Conservation (phyloP, 2,797 vertebrate species). For the Eutrigla gurnardus region DNA sequence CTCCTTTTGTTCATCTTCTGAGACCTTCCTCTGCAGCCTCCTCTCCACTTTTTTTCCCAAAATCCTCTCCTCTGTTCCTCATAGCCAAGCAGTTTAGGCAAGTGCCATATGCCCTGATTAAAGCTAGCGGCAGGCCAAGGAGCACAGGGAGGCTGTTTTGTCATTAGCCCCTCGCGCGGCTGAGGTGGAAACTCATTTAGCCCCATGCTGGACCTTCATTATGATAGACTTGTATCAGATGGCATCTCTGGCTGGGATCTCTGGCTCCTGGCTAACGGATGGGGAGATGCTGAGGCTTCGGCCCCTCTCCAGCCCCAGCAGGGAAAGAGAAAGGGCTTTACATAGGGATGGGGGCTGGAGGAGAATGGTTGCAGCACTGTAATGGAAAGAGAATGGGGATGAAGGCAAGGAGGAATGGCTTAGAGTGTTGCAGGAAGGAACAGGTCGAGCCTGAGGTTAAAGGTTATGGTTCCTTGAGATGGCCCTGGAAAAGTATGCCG, state of each 20-base stretch:
- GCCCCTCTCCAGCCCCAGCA: slow-evolving; percentile 86
- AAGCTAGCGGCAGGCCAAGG: slow-evolving; percentile 88
- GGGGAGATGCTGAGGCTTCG: slow-evolving; percentile 83
- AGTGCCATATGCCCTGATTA: slow-evolving; percentile 96
- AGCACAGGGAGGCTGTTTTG: slow-evolving; percentile 92
- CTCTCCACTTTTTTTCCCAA: slow-evolving; percentile 40
- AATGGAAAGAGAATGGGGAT: slow-evolving; percentile 53
- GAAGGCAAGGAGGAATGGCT: slow-evolving; percentile 28
- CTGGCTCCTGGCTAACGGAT: slow-evolving; percentile 85
- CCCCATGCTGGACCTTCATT: slow-evolving; percentile 99
- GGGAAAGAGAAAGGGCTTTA: slow-evolving; percentile 79
- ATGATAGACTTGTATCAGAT: slow-evolving; percentile 99
- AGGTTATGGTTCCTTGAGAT: slow-evolving; percentile 36
- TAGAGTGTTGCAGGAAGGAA: slow-evolving; percentile 21
- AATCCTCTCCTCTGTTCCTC: slow-evolving; percentile 59
- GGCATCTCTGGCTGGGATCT: slow-evolving; percentile 90
- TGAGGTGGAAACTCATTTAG: slow-evolving; percentile 98
- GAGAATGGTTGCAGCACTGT: slow-evolving; percentile 50
- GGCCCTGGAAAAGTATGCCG: slow-evolving; percentile 7
- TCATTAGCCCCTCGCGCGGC: slow-evolving; percentile 98
- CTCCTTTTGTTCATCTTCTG: slow-evolving; percentile 29
- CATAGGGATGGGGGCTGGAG: slow-evolving; percentile 67
- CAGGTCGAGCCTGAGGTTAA: slow-evolving; percentile 56
- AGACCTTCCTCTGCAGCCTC: slow-evolving; percentile 32
- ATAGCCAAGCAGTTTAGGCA: slow-evolving; percentile 87